Base-by-base conservation (phyloP, 2,888 invertebrate species). In the Eutolmus rufibarbis region DNA sequence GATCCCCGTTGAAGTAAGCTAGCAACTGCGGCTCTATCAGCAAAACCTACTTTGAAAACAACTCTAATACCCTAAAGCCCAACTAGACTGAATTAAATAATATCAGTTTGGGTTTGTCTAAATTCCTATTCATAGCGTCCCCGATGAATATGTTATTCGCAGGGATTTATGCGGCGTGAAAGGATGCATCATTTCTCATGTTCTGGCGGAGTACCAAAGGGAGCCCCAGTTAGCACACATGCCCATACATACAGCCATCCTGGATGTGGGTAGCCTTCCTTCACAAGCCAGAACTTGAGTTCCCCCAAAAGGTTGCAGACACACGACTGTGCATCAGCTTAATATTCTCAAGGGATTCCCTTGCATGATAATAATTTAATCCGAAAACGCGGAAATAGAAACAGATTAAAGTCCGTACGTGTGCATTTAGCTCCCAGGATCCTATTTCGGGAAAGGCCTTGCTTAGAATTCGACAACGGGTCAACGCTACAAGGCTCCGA, bases 311-410 rank as follows among this genome's bases (percentile, higher is more conserved):
- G 56, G 87, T 76, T 82, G 66, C 76, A 86, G 88, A 88, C 87
- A 87, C 87, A 88, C 87, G 87, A 87, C 77, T 77, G 86, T 87
- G 88, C 88, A 74, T 85, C 85, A 87, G 86, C 87, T 88, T 88
- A 88, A 88, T 88, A 88, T 88, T 88, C 88, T 88, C 88, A 86
- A 82, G 88, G 86, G 87, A 86, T 77, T 86, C 81, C 46, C 87
- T 86, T 82, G 86, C 82, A 87, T 88, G 88, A 88, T 88, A 88
- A 88, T 88, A 87, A 87, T 85, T 87, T 88, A 88, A 88, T 88
- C 88, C 86, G 87, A 88, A 87, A 87, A 88, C 87, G 86, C 88
- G 88, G 88, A 88, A 88, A 88, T 88, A 88, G 88, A 87, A 87
- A 87, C 88, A 88, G 88, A 88, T 88, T 88, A 88, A 88, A 87